Evolutionary conservation across 1,140 invertebrate genomes (phyloP).

Genomic region (Polypedilum pembai): DNA sequence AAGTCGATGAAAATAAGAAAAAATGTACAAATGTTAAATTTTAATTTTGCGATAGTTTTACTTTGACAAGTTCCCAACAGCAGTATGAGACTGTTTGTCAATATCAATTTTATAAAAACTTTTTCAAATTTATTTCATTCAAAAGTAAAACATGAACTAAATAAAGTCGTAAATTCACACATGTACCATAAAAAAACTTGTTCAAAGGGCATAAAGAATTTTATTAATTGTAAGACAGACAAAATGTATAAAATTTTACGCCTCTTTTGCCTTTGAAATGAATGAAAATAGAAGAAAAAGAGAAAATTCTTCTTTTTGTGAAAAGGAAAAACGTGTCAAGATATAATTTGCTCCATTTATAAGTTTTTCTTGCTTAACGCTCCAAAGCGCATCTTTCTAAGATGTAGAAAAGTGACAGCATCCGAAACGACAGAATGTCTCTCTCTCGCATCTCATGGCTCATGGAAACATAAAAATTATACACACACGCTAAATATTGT

Average conservation of each 20-base stretch:
- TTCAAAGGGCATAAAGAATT: too few species aligned
- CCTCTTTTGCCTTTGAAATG: not conserved
- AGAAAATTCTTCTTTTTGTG: constrained; percentile 9
- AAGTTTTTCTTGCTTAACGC: not conserved
- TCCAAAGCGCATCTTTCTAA: not conserved
- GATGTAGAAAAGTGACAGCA: constrained; percentile 16
- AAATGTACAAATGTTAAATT: too few species aligned
- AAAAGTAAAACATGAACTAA: not conserved
- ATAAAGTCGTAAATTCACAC: not conserved
- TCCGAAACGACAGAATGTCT: not conserved
- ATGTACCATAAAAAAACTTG: not conserved
- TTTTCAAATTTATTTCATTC: too few species aligned
- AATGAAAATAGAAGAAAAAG: not conserved
- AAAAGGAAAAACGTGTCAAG: constrained; percentile 27
- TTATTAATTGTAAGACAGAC: too few species aligned
- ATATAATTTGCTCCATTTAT: constrained; percentile 28
- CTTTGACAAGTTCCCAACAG: too few species aligned
- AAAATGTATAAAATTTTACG: too few species aligned
- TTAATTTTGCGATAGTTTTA: too few species aligned
- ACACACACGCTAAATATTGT: not conserved
- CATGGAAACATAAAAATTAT: not conserved
- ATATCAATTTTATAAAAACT: not conserved
- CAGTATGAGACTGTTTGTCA: not conserved
- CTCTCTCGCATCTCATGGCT: not conserved
- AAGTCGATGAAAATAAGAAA: not conserved